phyloP scores from a whole-genome alignment of 2,113 vertebrate genomes.

The Tachuris rubrigastra region DNA sequence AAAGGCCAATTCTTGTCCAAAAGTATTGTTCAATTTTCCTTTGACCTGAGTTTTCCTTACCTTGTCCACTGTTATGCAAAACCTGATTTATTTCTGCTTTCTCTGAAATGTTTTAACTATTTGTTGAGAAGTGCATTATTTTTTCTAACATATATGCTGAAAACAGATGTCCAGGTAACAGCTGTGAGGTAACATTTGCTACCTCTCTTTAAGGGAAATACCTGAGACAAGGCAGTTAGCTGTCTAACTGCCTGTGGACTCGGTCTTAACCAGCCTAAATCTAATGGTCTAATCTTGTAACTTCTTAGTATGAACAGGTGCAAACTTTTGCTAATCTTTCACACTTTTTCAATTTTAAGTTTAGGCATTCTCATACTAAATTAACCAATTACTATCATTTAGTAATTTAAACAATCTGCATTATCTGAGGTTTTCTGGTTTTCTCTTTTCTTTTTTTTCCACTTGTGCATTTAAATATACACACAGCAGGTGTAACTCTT shows the following conservation, averaged over 20 bases:
- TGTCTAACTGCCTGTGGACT: not conserved
- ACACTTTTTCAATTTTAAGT: not conserved
- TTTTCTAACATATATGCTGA: not conserved
- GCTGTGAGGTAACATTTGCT: not conserved
- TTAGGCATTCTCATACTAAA: not conserved
- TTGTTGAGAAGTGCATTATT: not conserved
- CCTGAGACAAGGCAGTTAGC: not conserved
- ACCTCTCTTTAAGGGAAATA: not conserved
- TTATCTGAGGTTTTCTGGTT: not conserved
- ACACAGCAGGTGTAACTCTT: not conserved
- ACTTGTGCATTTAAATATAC: not conserved
- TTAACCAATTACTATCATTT: not conserved
- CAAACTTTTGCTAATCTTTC: not conserved
- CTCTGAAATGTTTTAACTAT: not conserved
- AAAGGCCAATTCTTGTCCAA: not conserved
- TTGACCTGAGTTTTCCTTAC: not conserved
- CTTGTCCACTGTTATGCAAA: fast-evolving
- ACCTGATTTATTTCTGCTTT: not conserved
- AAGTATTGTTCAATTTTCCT: not conserved
- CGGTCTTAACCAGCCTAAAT: not conserved
- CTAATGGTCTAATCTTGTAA: not conserved
- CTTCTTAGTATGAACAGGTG: not conserved
- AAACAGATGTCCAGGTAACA: not conserved
- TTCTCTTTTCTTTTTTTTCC: not conserved
- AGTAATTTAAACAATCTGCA: not conserved